Evolutionary conservation across 2,113 vertebrate genomes (phyloP).

Genomic region (Nesogale talazaci): DNA sequence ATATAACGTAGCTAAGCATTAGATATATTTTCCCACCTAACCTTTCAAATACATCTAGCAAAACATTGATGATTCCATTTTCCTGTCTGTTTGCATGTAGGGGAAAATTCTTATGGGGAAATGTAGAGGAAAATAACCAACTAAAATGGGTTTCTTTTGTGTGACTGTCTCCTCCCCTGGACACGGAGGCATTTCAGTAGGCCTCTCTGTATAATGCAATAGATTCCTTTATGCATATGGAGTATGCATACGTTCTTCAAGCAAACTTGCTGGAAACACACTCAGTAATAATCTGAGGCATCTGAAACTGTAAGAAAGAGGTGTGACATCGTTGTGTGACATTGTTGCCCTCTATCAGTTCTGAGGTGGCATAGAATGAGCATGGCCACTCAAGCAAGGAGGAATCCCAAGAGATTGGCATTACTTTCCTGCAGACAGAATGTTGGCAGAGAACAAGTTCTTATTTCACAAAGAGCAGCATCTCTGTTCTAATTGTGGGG

Average conservation of each 20-base stretch:
- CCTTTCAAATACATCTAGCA: neutral
- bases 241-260: neutral
- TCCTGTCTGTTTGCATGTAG: neutral
- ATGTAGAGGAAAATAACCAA: neutral
- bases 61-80: neutral
- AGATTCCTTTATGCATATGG: neutral
- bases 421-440: neutral
- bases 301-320: neutral
- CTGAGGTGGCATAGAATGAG: slow-evolving; percentile 17
- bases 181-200: neutral
- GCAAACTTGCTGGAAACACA: neutral
- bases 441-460: neutral
- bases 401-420: neutral
- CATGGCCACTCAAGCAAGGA: neutral
- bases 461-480: slow-evolving; percentile 27
- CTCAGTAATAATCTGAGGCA: neutral
- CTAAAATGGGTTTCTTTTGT: slow-evolving; percentile 33
- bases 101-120: neutral
- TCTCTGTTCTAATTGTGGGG: slow-evolving; percentile 7
- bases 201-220: neutral
- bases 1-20: neutral
- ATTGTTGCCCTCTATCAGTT: neutral
- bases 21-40: neutral
- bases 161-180: slow-evolving; percentile 12
- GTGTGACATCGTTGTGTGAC: neutral